Base-by-base conservation (phyloP, 2,797 vertebrate genomes). In the Pelochelys cantorii region DNA sequence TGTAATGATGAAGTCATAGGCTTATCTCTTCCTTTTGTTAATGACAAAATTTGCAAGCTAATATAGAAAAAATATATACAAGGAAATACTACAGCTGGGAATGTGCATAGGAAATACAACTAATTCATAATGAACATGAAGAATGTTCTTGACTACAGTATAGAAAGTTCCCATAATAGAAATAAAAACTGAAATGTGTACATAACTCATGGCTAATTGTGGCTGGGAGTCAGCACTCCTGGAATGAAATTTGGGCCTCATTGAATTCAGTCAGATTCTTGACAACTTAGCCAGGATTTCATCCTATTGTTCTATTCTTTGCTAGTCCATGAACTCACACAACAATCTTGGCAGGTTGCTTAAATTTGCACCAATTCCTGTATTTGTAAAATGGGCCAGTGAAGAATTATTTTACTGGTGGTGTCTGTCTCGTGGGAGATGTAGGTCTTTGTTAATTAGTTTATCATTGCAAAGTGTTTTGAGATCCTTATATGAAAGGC, bases 1-100 rank as follows among this genome's bases (percentile, higher is more conserved):
- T 84, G 53, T 12, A 23, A 91, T 81, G 78, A 94, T 81, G 74
- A 95, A 93, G 81, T 91, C 55, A 81, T 65, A 71, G 92, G 68
- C 84, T 94, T 95, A 93, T 91, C 68, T 11, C 23, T 93, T 42
- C 89, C 91, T 85, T 82, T 86, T 81, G 11, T 71, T 97, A 94
- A 92, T 79, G 55, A 82, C 31, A 90, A 75, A 95, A 88, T 27
- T 87, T 94, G 57, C 83, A 91, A 89, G 89, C 84, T 54, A 89
- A 87, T 84, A 90, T 92, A 48, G 42, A 48, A 48, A 48, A 48
- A 48, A 48, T n/a, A 23, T 91, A 55, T 17, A 86, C 93, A 57
- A 86, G 52, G 53, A 71, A 71, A 71, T 71, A 71, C 9, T 37
- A 22, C 20, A 71, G 68, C 68, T 34, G 34, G 20, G 68, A 71